phyloP scores from a whole-genome alignment of 2,888 invertebrate genomes.

The Amphimallon solstitiale region DNA sequence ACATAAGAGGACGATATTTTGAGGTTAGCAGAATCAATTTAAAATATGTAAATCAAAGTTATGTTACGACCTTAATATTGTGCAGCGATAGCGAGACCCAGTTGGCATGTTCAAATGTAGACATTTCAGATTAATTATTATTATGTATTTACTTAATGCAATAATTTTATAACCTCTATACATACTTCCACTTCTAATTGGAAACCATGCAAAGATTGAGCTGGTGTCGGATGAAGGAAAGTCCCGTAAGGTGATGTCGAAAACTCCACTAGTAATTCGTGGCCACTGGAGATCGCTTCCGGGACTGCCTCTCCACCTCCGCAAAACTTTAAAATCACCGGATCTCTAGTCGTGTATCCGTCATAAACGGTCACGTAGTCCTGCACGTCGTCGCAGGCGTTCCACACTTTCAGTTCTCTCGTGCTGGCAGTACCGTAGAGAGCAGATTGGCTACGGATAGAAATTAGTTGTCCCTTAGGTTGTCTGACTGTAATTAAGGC shows the following conservation, averaged over 20 bases:
- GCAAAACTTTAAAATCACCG: constrained; percentile 88
- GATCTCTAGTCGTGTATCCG: constrained; percentile 88
- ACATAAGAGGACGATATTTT: too few relatives aligned
- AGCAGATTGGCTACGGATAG: constrained; percentile 81
- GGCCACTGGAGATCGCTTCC: constrained; percentile 86
- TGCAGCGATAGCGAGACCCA: too few relatives aligned
- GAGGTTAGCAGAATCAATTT: too few relatives aligned
- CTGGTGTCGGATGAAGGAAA: constrained; percentile 82
- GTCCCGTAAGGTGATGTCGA: constrained; percentile 91
- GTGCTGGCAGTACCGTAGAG: constrained; percentile 69
- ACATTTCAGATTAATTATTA: background rate
- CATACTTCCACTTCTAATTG: constrained; percentile 83
- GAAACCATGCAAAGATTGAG: constrained; percentile 85
- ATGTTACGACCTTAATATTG: too few relatives aligned
- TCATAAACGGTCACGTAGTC: constrained; percentile 86
- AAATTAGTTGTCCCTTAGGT: constrained; percentile 85
- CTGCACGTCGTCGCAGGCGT: constrained; percentile 83
- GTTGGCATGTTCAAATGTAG: too few relatives aligned
- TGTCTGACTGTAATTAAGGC: constrained; percentile 88
- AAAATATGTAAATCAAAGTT: too few relatives aligned
- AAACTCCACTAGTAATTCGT: constrained; percentile 89
- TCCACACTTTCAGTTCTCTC: constrained; percentile 70
- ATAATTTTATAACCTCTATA: constrained; percentile 39
- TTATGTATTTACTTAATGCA: background rate
- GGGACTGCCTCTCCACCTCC: constrained; percentile 89